phyloP scores from a whole-genome alignment of 2,888 invertebrate species.

The Formica aserva region DNA sequence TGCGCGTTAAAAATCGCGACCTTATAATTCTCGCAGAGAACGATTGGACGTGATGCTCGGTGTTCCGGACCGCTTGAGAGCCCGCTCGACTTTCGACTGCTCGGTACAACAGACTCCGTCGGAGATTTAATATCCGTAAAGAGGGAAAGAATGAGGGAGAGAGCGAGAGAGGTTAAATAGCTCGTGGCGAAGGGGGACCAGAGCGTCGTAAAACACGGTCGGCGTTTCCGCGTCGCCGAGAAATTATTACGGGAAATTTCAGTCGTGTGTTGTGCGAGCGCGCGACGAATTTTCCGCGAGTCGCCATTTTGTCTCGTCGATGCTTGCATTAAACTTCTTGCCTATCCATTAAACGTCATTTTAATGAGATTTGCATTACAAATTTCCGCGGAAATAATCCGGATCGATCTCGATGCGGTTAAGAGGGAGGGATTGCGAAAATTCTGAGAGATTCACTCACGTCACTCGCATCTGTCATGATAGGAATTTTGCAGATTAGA shows the following conservation, averaged over 20 bases:
- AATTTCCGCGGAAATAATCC: background rate
- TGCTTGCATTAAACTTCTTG: background rate
- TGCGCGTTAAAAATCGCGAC: slow-evolving; percentile 30
- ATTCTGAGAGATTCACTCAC: background rate
- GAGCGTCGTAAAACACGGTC: slow-evolving; percentile 30
- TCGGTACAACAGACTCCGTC: slow-evolving; percentile 38
- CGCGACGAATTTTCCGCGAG: background rate
- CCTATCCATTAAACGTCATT: background rate
- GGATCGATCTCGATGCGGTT: background rate
- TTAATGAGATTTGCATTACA: background rate
- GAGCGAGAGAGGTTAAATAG: slow-evolving; percentile 40
- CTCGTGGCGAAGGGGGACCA: slow-evolving; percentile 9
- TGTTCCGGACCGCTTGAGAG: slow-evolving; percentile 41
- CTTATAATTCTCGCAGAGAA: slow-evolving; percentile 31
- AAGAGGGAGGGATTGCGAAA: background rate
- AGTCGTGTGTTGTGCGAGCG: background rate
- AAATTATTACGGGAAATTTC: slow-evolving; percentile 43
- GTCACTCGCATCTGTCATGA: background rate
- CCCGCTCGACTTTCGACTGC: slow-evolving; percentile 39
- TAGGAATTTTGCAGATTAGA: background rate
- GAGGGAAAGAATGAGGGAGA: slow-evolving; percentile 25
- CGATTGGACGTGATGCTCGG: slow-evolving; percentile 22
- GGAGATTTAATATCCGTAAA: slow-evolving; percentile 52
- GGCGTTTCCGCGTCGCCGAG: slow-evolving; percentile 40
- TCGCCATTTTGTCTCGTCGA: background rate